Conservation (phyloP, 2,888 invertebrate genomes). For the Drosophila nigricruria region DNA sequence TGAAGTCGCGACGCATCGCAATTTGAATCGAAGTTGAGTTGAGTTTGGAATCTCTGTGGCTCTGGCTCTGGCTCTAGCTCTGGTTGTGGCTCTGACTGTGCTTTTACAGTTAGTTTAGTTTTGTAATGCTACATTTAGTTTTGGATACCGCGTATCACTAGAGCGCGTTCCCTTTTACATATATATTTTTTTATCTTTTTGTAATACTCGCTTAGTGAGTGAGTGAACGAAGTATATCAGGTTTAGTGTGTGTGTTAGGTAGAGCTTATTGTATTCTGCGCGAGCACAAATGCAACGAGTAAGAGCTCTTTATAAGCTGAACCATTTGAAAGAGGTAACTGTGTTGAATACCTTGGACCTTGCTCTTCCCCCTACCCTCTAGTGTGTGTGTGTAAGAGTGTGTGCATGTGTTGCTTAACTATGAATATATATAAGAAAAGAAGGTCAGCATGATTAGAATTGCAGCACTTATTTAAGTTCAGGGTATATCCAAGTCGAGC, state of each 20-base stretch:
- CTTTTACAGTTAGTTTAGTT: slow-evolving; percentile 46
- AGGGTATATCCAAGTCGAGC: not conserved
- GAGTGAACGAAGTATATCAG: not conserved
- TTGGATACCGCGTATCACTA: slow-evolving; percentile 24
- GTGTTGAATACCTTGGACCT: too few relatives aligned
- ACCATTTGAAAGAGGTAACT: too few relatives aligned
- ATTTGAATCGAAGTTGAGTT: slow-evolving; percentile 29
- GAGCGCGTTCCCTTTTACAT: not conserved
- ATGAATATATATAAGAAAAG: not conserved
- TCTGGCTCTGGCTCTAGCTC: slow-evolving; percentile 4
- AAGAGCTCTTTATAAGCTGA: too few relatives aligned
- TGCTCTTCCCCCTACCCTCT: too few relatives aligned
- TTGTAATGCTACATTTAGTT: slow-evolving; percentile 14
- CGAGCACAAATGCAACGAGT: too few relatives aligned
- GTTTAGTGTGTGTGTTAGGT: not conserved
- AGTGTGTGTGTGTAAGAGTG: too few relatives aligned
- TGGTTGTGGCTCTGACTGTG: not conserved
- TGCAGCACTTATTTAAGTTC: too few relatives aligned
- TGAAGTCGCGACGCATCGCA: slow-evolving; percentile 77
- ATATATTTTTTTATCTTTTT: not conserved
- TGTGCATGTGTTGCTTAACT: too few relatives aligned
- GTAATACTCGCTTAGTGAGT: not conserved
- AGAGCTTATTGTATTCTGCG: too few relatives aligned
- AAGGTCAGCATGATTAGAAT: too few relatives aligned
- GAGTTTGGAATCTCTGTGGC: slow-evolving; percentile 40